Evolutionary conservation across 2,888 invertebrate genomes (phyloP).

Genomic region (Pristionchus japonicus): DNA sequence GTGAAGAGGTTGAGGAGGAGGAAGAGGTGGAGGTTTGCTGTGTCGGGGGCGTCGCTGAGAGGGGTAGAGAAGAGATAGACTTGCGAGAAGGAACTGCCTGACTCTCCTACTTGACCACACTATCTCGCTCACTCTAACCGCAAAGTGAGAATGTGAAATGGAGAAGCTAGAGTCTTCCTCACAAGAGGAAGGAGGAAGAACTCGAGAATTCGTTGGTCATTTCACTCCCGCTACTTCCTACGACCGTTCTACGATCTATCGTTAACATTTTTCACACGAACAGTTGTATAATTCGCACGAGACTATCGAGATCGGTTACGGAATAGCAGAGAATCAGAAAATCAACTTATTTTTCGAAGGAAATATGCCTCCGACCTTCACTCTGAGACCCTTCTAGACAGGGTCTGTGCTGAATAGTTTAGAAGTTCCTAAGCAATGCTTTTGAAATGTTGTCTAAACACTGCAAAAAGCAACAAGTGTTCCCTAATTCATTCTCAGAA

Average conservation of each 20-base stretch:
- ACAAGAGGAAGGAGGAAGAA: neutral
- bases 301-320: neutral
- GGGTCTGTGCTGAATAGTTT: too few species aligned
- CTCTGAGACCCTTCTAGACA: too few species aligned
- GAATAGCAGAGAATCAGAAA: too few species aligned
- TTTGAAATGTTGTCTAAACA: neutral
- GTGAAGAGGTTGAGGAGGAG: neutral
- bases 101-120: too few species aligned
- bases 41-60: neutral
- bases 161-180: too few species aligned
- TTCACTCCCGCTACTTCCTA: neutral
- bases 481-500: neutral
- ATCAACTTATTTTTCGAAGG: too few species aligned
- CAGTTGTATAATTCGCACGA: neutral
- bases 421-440: too few species aligned
- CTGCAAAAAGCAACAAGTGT: neutral
- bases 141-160: too few species aligned
- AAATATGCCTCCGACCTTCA: too few species aligned
- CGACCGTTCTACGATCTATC: neutral
- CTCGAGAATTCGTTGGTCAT: conserved; percentile 38
- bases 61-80: neutral
- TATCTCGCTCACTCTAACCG: too few species aligned
- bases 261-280: neutral
- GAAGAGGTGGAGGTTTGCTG: neutral
- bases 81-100: too few species aligned